A percentile compares a stretch with the other conserved stretches of the same genome.
These are phyloP conservation scores for Mesaphorura yosii DNA, from an alignment of 1,140 invertebrate genomes.

Conservation along the genomic window DNA sequence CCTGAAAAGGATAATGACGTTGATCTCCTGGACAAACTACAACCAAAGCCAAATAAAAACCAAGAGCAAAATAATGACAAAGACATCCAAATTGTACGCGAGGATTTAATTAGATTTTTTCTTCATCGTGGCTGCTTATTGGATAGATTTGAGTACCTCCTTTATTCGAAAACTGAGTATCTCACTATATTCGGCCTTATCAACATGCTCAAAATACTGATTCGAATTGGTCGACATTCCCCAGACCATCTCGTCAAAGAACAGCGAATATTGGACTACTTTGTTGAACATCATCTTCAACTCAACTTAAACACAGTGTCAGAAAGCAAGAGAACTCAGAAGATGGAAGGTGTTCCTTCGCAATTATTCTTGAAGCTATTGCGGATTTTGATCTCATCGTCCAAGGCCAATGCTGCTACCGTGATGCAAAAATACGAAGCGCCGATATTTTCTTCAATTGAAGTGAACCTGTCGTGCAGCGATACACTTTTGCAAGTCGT, in stretches of 20 bases:
- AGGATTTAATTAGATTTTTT: conserved; percentile 50
- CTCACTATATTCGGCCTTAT: conserved; percentile 31
- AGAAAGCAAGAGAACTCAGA: too few species aligned
- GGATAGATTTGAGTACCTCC: conserved; percentile 9
- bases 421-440: conserved; percentile 3
- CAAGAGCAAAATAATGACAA: neutral
- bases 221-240: conserved; percentile 38
- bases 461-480: too few species aligned
- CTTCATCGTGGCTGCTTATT: conserved; percentile 32
- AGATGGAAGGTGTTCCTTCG: conserved; percentile 12
- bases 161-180: neutral
- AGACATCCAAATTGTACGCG: conserved; percentile 67
- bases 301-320: too few species aligned
- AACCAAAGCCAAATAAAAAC: too few species aligned
- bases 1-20: conserved; percentile 36
- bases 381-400: conserved; percentile 15
- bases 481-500: too few species aligned
- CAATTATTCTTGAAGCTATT: conserved; percentile 14
- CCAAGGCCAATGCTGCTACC: conserved; percentile 10
- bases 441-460: too few species aligned
- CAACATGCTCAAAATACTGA: conserved; percentile 37
- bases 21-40: too few species aligned
- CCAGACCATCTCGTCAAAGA: conserved; percentile 34
- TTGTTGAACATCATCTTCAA: too few species aligned
- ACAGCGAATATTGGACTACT: too few species aligned